Conservation (phyloP, 2,113 vertebrate genomes). For the Microcebus griseorufus region DNA sequence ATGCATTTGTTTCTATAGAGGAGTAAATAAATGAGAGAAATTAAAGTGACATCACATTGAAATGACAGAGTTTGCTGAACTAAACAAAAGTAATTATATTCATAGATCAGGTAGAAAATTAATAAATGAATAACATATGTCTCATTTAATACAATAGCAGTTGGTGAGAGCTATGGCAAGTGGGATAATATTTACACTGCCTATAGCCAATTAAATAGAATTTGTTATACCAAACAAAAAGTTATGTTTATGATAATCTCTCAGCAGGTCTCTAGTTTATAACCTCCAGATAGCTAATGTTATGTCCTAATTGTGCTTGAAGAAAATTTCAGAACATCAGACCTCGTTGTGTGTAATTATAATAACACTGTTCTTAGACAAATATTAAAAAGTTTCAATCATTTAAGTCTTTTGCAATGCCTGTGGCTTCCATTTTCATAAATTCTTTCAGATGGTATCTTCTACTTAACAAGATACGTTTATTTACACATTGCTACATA, state of each 20-base stretch:
- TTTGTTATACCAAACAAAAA: background rate
- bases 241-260: background rate
- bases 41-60: conserved; percentile 11
- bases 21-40: background rate
- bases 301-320: background rate
- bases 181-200: background rate
- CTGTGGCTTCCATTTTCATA: background rate
- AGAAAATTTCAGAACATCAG: background rate
- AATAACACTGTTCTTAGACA: background rate
- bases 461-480: background rate
- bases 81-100: background rate
- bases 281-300: background rate
- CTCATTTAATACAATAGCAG: background rate
- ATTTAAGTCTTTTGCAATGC: background rate
- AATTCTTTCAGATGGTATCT: background rate
- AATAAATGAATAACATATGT: background rate
- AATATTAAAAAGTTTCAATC: background rate
- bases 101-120: background rate
- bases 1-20: background rate
- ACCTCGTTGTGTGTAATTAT: background rate
- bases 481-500: background rate
- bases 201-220: background rate
- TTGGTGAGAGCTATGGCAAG: background rate
- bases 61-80: background rate
- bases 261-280: background rate